Conservation (phyloP, 2,888 invertebrate genomes). For the Eucriotettix oculatus region DNA sequence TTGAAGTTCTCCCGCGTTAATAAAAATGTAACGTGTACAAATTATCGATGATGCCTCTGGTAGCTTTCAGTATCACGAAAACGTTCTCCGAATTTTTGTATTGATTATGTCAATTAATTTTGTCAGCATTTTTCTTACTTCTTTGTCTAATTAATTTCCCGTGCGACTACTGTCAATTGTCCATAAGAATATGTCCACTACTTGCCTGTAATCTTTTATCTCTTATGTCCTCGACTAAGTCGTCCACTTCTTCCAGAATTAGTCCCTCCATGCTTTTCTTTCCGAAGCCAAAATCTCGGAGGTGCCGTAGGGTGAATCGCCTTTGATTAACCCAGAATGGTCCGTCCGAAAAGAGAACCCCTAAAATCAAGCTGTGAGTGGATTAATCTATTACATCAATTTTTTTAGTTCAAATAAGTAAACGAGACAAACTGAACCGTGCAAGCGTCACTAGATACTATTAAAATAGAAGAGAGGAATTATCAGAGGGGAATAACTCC, state of each 20-base stretch:
- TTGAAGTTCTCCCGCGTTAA: too few relatives aligned
- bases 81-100: too few relatives aligned
- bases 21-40: too few relatives aligned
- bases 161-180: too few relatives aligned
- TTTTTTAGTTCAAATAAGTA: not conserved
- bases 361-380: slow-evolving; percentile 5
- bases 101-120: too few relatives aligned
- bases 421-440: not conserved
- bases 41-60: too few relatives aligned
- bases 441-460: not conserved
- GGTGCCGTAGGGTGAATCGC: slow-evolving; percentile 14
- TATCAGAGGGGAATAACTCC: too few relatives aligned
- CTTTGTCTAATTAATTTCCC: too few relatives aligned
- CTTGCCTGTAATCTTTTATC: slow-evolving; percentile 4
- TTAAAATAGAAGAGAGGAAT: not conserved
- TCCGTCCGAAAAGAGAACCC: slow-evolving; percentile 15
- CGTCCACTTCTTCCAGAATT: slow-evolving; percentile 10
- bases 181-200: not conserved
- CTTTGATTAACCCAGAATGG: slow-evolving; percentile 15
- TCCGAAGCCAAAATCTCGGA: slow-evolving; percentile 15
- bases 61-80: too few relatives aligned
- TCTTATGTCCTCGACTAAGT: slow-evolving; percentile 4
- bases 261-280: slow-evolving; percentile 9
- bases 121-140: too few relatives aligned
- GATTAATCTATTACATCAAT: too few relatives aligned